phyloP scores from a whole-genome alignment of 2,113 vertebrate species.

The Aldabrachelys gigantea region DNA sequence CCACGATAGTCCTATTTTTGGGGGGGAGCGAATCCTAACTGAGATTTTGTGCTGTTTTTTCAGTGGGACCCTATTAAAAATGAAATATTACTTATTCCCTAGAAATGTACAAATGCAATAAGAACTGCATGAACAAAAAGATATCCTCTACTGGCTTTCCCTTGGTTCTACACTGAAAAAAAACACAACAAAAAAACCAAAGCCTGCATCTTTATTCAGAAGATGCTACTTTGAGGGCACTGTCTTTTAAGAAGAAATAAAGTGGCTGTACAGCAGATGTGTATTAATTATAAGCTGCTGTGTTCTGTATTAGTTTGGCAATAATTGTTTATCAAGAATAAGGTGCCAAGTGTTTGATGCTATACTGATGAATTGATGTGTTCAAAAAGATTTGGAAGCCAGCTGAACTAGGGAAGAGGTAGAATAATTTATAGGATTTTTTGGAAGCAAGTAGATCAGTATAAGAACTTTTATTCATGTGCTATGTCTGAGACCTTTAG shows the following conservation, averaged over 20 bases:
- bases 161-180: not conserved
- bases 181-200: not conserved
- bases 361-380: conserved; percentile 18
- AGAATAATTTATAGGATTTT: not conserved
- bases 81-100: not conserved
- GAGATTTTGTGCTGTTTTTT: conserved; percentile 17
- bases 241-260: not conserved
- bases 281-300: conserved; percentile 61
- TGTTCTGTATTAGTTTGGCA: conserved; percentile 67
- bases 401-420: not conserved
- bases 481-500: conserved; percentile 1
- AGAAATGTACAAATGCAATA: conserved; percentile 16
- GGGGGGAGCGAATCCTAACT: not conserved
- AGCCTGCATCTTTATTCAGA: conserved; percentile 29
- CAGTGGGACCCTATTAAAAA: not conserved
- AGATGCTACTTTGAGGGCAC: conserved; percentile 41
- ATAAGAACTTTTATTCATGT: not conserved
- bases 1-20: not conserved
- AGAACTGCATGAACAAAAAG: not conserved
- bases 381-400: conserved; percentile 22
- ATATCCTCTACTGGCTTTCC: conserved; percentile 12
- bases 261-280: not conserved
- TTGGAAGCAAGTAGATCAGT: conserved; percentile 19
- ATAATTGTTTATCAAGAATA: conserved; percentile 68
- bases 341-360: conserved; percentile 60